phyloP scores from a whole-genome alignment of 2,797 vertebrate species.

The Ceyx erithaca region DNA sequence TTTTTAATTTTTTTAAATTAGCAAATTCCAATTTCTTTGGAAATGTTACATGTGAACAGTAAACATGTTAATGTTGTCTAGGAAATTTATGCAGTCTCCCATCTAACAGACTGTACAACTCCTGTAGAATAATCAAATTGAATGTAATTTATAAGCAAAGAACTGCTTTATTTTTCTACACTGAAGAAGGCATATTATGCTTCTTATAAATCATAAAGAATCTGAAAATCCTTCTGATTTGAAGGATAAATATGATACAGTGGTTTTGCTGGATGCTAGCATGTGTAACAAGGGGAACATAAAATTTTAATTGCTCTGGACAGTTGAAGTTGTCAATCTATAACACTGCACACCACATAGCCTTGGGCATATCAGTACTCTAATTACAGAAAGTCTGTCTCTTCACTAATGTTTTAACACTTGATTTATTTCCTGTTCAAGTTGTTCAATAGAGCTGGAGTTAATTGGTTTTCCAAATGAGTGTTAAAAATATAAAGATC shows the following conservation, averaged over 20 bases:
- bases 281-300: background rate
- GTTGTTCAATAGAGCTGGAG: conserved; percentile 86
- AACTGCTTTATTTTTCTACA: background rate
- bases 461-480: conserved; percentile 95
- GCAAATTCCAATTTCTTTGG: background rate
- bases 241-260: background rate
- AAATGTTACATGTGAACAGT: background rate
- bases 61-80: background rate
- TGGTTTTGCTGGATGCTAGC: background rate
- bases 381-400: conserved; percentile 91
- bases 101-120: background rate
- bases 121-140: background rate
- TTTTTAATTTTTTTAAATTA: background rate
- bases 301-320: conserved; percentile 86
- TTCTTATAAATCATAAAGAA: conserved; percentile 18
- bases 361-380: conserved; percentile 85
- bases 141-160: conserved; percentile 2
- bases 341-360: conserved; percentile 82
- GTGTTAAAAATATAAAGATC: conserved; percentile 88
- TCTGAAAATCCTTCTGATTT: background rate
- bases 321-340: conserved; percentile 87
- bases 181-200: background rate
- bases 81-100: background rate
- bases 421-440: conserved; percentile 93
- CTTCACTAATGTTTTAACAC: conserved; percentile 90